phyloP scores from a whole-genome alignment of 2,888 invertebrate species.

The Platypus cylindrus region DNA sequence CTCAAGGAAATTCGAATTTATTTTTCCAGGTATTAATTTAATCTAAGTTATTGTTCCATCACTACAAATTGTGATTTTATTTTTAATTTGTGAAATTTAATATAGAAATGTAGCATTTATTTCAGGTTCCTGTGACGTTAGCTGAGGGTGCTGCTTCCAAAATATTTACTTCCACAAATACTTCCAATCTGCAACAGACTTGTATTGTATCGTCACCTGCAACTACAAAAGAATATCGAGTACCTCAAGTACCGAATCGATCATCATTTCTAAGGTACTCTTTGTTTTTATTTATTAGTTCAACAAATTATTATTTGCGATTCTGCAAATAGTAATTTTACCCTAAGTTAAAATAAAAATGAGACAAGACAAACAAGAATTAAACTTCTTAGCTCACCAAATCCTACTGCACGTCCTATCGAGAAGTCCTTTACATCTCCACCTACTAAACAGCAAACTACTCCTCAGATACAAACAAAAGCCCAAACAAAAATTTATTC shows the following conservation, averaged over 20 bases:
- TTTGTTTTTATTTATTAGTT: too few relatives aligned
- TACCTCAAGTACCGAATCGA: slow-evolving; percentile 43
- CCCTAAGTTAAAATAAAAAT: too few relatives aligned
- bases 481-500: slow-evolving; percentile 68
- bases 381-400: slow-evolving; percentile 10
- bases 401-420: slow-evolving; percentile 15
- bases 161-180: slow-evolving; percentile 30
- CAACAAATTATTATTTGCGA: too few relatives aligned
- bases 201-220: slow-evolving; percentile 62
- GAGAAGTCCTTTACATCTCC: slow-evolving; percentile 36
- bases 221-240: slow-evolving; percentile 48
- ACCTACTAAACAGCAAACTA: slow-evolving; percentile 27
- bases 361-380: too few relatives aligned
- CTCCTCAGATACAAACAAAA: slow-evolving; percentile 52
- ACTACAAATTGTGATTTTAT: neutral
- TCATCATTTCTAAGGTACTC: slow-evolving; percentile 29
- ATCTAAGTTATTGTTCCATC: neutral
- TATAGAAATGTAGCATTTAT: neutral
- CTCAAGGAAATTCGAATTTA: slow-evolving; percentile 37
- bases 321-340: too few relatives aligned
- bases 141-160: slow-evolving; percentile 34
- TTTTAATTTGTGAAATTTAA: too few relatives aligned
- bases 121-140: slow-evolving; percentile 40
- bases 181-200: slow-evolving; percentile 51
- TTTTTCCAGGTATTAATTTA: slow-evolving; percentile 45